phyloP scores from a whole-genome alignment of 2,888 invertebrate species.

The Dasypolia templi region DNA sequence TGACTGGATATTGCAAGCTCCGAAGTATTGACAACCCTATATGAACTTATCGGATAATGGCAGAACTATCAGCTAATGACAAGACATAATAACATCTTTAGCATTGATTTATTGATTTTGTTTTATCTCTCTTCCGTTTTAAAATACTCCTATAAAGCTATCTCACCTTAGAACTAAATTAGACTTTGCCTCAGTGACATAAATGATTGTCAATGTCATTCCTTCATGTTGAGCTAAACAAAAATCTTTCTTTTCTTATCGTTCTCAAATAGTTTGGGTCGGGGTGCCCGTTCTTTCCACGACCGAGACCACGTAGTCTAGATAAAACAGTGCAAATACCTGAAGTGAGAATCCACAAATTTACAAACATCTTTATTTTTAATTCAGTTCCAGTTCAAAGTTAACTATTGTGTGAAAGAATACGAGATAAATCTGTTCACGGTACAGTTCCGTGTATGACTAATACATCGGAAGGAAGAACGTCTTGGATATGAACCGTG shows the following conservation, averaged over 20 bases:
- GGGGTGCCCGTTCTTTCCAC: constrained; percentile 20
- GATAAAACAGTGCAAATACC: constrained; percentile 8
- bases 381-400: constrained; percentile 20
- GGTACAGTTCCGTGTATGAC: constrained; percentile 64
- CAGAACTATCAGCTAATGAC: background rate
- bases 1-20: background rate
- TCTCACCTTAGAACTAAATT: constrained; percentile 23
- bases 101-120: constrained; percentile 28
- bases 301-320: constrained; percentile 20
- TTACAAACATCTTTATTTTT: background rate
- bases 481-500: constrained; percentile 56
- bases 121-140: constrained; percentile 29
- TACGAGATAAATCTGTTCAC: constrained; percentile 56
- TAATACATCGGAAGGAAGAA: constrained; percentile 62
- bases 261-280: constrained; percentile 35
- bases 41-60: background rate
- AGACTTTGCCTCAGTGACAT: background rate
- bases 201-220: constrained; percentile 29
- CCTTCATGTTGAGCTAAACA: background rate
- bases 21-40: constrained; percentile 9
- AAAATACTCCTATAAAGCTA: background rate
- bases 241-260: constrained; percentile 44
- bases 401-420: constrained; percentile 41
- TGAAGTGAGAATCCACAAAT: constrained; percentile 18
- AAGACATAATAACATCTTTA: constrained; percentile 7